A percentile compares a stretch with the other conserved stretches of the same genome.
Conservation (phyloP, 2,888 invertebrate genomes). For the Trichopria drosophilae region DNA sequence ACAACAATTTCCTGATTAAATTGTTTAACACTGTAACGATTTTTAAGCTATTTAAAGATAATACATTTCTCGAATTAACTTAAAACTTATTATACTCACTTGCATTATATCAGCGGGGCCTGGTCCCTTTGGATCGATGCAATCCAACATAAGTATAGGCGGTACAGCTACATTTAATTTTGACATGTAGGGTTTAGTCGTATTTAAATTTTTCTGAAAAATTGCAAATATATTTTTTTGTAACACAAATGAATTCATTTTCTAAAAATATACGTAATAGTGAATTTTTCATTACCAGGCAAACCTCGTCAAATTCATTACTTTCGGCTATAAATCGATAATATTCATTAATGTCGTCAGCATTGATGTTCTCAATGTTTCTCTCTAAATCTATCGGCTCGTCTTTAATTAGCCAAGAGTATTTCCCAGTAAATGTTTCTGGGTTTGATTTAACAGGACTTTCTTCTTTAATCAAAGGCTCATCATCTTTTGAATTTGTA, state of each 20-base stretch:
- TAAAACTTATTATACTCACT: slow-evolving; percentile 34
- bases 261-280: too few species aligned
- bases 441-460: too few species aligned
- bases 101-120: slow-evolving; percentile 48
- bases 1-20: not conserved
- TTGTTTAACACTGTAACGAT: too few species aligned
- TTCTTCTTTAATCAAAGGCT: too few species aligned
- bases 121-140: slow-evolving; percentile 40
- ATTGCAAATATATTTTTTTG: too few species aligned
- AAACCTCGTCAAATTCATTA: slow-evolving; percentile 31
- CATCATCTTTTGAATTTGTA: too few species aligned
- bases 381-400: slow-evolving; percentile 73
- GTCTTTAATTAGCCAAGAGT: slow-evolving; percentile 60
- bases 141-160: slow-evolving; percentile 33
- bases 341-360: slow-evolving; percentile 73
- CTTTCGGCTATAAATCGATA: slow-evolving; percentile 63
- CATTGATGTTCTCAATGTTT: slow-evolving; percentile 62
- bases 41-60: too few species aligned
- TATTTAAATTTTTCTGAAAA: slow-evolving; percentile 15
- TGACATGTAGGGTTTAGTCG: slow-evolving; percentile 3
- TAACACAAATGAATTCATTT: too few species aligned
- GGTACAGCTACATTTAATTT: slow-evolving; percentile 31
- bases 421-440: slow-evolving; percentile 40
- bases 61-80: too few species aligned
- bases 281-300: slow-evolving; percentile 32